Percentiles rank a stretch among this genome's conserved stretches.
These are phyloP conservation scores for Mechanitis mazaeus DNA, from an alignment of 2,888 invertebrate species.

Conservation along the genomic window DNA sequence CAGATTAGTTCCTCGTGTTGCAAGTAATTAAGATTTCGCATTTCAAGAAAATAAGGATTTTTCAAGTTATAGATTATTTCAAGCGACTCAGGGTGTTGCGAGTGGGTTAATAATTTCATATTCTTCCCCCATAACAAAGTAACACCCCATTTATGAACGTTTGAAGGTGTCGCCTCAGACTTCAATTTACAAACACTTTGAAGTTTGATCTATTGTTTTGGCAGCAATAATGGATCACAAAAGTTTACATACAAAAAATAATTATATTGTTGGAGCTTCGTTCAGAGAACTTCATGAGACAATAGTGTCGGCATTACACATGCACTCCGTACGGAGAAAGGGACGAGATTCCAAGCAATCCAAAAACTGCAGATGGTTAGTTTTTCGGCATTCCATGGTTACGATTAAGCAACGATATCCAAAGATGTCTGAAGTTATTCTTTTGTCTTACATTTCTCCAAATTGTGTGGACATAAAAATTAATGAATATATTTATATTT, in stretches of 20 bases:
- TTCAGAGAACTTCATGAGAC: neutral
- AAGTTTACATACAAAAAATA: neutral
- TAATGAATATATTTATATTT: too few species aligned
- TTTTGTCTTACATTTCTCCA: neutral
- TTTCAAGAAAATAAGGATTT: neutral
- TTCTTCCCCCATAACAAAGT: constrained; percentile 18
- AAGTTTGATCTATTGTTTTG: neutral
- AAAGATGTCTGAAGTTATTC: constrained; percentile 3
- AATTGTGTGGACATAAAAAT: too few species aligned
- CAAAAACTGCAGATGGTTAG: neutral
- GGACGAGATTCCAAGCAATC: neutral
- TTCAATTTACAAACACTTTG: neutral
- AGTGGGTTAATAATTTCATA: constrained; percentile 29
- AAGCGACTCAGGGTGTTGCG: constrained; percentile 10
- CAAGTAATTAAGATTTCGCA: neutral
- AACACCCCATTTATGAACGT: neutral
- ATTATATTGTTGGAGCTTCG: neutral
- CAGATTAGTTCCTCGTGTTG: too few species aligned
- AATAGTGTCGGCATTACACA: neutral
- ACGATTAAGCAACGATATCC: neutral
- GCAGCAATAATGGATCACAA: too few species aligned
- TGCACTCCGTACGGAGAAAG: neutral
- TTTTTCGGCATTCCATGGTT: too few species aligned
- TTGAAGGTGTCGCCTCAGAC: neutral
- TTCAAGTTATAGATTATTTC: constrained; percentile 14